Evolutionary conservation across 2,113 vertebrate genomes (phyloP).

Genomic region (Camelus bactrianus): DNA sequence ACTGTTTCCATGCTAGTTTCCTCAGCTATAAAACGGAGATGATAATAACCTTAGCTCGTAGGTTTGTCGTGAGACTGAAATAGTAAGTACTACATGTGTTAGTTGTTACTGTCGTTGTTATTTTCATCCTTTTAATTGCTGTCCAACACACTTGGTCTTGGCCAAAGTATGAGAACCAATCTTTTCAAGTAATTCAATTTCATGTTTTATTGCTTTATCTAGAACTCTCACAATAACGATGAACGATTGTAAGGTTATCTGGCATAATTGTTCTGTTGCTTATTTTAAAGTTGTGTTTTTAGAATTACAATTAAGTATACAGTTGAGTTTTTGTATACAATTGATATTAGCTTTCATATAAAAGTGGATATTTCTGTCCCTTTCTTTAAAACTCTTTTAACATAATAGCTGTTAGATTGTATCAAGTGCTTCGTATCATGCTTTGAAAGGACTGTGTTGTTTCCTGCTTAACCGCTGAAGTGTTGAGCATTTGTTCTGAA

Average conservation of each 20-base stretch:
- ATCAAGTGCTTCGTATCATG: neutral
- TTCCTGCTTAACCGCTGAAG: conserved; percentile 28
- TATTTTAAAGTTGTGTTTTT: conserved; percentile 54
- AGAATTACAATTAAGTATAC: neutral
- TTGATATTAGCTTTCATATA: neutral
- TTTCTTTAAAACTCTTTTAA: conserved; percentile 39
- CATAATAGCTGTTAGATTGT: neutral
- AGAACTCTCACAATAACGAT: neutral
- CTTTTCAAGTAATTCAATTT: conserved; percentile 55
- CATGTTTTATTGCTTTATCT: conserved; percentile 59
- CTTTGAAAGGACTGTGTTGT: neutral
- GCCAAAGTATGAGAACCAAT: conserved; percentile 22
- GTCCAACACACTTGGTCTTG: conserved; percentile 1
- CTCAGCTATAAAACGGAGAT: neutral
- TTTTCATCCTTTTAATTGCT: conserved; percentile 23
- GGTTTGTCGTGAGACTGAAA: neutral
- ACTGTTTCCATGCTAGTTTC: neutral
- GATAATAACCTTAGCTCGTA: neutral
- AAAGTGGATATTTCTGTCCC: neutral
- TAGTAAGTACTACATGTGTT: neutral
- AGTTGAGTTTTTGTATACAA: neutral
- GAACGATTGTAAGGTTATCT: neutral
- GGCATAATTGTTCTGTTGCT: neutral
- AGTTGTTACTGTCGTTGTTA: neutral
- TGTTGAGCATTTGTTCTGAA: neutral